These are phyloP conservation scores for Platyrinchus mystaceus DNA, from an alignment of 2,797 vertebrate genomes.

Conservation along the genomic window DNA sequence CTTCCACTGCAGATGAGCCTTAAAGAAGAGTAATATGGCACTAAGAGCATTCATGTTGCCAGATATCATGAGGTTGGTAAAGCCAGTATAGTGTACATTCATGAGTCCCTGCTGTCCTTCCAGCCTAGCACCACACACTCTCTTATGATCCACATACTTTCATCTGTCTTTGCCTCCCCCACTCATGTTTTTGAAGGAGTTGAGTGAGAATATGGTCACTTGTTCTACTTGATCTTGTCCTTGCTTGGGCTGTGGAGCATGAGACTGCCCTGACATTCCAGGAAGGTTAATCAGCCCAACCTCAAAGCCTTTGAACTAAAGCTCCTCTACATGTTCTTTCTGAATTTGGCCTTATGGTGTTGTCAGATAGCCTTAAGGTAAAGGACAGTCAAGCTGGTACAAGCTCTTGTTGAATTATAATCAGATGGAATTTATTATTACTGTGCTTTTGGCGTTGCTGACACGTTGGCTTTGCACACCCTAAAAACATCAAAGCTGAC, in stretches of 20 bases:
- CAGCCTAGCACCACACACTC: neutral
- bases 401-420: conserved; percentile 31
- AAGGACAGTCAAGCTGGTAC: conserved; percentile 34
- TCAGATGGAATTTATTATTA: conserved; percentile 14
- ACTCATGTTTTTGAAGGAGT: neutral
- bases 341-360: neutral
- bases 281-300: neutral
- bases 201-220: neutral
- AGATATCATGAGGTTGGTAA: neutral
- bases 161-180: neutral
- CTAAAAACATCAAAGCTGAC: conserved; percentile 46
- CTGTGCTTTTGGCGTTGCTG: conserved; percentile 7
- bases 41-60: neutral
- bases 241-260: neutral
- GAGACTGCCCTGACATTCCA: neutral
- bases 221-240: neutral
- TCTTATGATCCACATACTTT: neutral
- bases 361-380: conserved; percentile 26
- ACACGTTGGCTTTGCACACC: neutral
- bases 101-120: neutral
- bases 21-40: neutral
- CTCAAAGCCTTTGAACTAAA: conserved; percentile 34
- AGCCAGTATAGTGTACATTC: neutral
- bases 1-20: neutral
- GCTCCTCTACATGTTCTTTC: neutral